Conservation (phyloP, 37 sponge, comb jelly and placozoan species). For the Halisarca cf. caerulea region DNA sequence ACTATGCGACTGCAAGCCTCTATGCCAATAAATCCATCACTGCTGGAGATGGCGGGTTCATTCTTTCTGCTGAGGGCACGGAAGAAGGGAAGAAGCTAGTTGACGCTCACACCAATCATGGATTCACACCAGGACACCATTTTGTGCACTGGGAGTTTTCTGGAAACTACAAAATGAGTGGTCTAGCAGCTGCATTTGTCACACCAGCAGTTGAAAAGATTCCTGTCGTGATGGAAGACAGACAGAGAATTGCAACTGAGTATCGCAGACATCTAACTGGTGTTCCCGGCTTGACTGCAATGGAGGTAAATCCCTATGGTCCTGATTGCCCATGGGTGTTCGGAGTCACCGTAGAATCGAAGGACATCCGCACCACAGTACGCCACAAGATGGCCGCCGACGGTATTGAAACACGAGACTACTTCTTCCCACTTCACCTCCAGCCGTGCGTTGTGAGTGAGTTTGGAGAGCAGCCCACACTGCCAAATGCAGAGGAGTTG, state of each 20-base stretch:
- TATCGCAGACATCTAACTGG: conserved; percentile 26
- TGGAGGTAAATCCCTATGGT: conserved; percentile 32
- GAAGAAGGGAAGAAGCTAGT: conserved; percentile 13
- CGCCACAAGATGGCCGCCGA: conserved; percentile 31
- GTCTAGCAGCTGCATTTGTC: too few species aligned
- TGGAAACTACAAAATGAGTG: conserved; percentile 64
- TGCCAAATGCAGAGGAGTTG: conserved; percentile 48
- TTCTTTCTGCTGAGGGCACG: conserved; percentile 26
- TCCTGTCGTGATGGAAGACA: conserved; percentile 31
- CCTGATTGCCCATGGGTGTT: conserved; percentile 60
- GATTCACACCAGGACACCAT: too few species aligned
- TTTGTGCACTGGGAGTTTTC: too few species aligned
- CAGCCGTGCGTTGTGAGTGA: too few species aligned
- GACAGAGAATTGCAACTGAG: conserved; percentile 19
- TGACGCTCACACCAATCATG: conserved; percentile 42
- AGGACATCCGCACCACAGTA: conserved; percentile 1
- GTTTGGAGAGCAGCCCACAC: not conserved
- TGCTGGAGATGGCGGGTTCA: conserved; percentile 59
- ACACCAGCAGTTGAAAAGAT: conserved; percentile 41
- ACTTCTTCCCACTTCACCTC: conserved; percentile 56
- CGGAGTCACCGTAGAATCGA: conserved; percentile 32
- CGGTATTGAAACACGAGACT: conserved; percentile 59
- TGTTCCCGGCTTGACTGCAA: conserved; percentile 23
- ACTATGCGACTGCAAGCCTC: conserved; percentile 52
- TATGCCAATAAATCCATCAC: too few species aligned